Conservation (phyloP, 1,140 invertebrate genomes). For the Ips typographus region DNA sequence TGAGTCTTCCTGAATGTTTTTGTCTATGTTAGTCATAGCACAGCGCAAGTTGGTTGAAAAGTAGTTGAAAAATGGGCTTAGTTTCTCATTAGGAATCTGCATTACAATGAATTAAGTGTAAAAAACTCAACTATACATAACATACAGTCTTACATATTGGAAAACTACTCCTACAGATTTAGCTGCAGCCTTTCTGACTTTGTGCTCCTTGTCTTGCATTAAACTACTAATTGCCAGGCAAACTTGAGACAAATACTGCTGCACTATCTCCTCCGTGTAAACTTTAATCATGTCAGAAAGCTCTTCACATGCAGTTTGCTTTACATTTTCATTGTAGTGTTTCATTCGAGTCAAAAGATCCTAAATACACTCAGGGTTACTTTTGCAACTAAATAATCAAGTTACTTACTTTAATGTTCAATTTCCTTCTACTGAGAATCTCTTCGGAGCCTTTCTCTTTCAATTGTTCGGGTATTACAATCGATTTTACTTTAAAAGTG, state of each 20-base stretch:
- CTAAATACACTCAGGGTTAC: slow-evolving; percentile 47
- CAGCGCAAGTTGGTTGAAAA: slow-evolving; percentile 77
- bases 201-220: slow-evolving; percentile 70
- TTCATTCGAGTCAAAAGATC: slow-evolving; percentile 73
- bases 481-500: slow-evolving; percentile 85
- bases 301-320: slow-evolving; percentile 69
- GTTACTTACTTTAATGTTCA: slow-evolving; percentile 64
- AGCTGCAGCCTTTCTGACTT: slow-evolving; percentile 66
- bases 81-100: slow-evolving; percentile 51
- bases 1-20: slow-evolving; percentile 77
- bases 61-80: slow-evolving; percentile 70
- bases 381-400: background rate
- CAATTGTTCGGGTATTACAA: slow-evolving; percentile 76
- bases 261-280: slow-evolving; percentile 57
- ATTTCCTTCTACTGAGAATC: slow-evolving; percentile 69
- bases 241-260: slow-evolving; percentile 65
- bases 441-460: slow-evolving; percentile 62
- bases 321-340: slow-evolving; percentile 74
- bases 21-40: slow-evolving; percentile 84
- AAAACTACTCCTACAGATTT: slow-evolving; percentile 69
- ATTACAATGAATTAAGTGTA: slow-evolving; percentile 7
- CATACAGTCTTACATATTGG: slow-evolving; percentile 52
- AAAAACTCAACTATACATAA: background rate
- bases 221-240: slow-evolving; percentile 68
- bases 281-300: slow-evolving; percentile 67